Evolutionary conservation across 2,888 invertebrate species (phyloP), one percentile per base, ranked within the genome.

Genomic region (Gerris lacustris): DNA sequence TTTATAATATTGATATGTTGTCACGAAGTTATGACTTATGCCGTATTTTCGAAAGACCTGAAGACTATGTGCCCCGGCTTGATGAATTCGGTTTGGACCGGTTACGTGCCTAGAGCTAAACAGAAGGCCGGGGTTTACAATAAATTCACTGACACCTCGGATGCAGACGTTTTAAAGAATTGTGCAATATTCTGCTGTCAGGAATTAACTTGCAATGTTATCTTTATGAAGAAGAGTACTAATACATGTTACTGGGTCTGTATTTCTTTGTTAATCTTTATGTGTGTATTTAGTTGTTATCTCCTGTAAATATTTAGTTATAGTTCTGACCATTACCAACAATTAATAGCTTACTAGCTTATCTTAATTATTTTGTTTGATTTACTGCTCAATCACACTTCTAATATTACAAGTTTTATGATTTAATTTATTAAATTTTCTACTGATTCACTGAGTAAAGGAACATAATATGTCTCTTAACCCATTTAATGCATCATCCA

Each of bases 121-220:
- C 69, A 74, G 63, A 67, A 74, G 4, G 79, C 79, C 66, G 79
- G 79, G 43, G 55, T 67, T 6, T 78, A 76, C 62, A 72, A 76
- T 43, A 76, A 76, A 70, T 74, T 72, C 67, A 70, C 71, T 18
- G 72, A 76, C 44, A 72, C 74, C 45, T 69, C 64, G 64, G 77
- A 88, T 72, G 83, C 85, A 78, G 82, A 86, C 77, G 31, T 72
- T 15, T 45, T 70, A 44, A 66, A 47, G 0, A 68, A 70, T 43
- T 66, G 70, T 31, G 69, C 66, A 45, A 67, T 67, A 44, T 70
- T 68, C 63, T 89, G 91, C 81, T 87, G 91, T 80, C 77, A 83
- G 68, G 80, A 87, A 75, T 81, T 85, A 69, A 81, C 82, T 2
- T 94, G 94, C 79, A 90, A 94, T 80, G 87, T 92, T 73, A 91